Base-by-base conservation (phyloP, 2,797 vertebrate species). In the Odontamblyopus rebecca region DNA sequence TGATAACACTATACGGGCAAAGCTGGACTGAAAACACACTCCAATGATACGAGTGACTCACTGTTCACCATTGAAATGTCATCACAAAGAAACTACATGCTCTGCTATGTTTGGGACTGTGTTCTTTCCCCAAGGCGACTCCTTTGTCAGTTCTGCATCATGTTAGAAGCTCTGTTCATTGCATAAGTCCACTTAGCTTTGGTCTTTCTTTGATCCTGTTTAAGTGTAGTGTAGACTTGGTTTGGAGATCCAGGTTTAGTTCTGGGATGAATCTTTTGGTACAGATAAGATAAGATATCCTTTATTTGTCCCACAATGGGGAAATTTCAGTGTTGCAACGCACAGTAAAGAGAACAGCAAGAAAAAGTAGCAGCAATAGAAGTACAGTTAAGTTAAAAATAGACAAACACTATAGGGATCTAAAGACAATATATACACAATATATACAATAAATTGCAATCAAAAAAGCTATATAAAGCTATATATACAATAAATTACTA, bases 61-160 rank as follows among this genome's bases (percentile, higher is more conserved):
- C 67, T 84, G 75, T 71, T 78, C 66, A 32, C 32, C 80, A 75
- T 70, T 78, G 75, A 82, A 86, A 88, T 69, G 3, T 76, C 77
- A 70, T 74, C 74, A 82, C 79, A 81, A 77, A 82, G 67, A 69
- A 74, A 75, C 80, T 81, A 76, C 56, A 75, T 65, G 62, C 72
- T 72, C 77, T 26, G 75, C 78, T 85, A 76, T 85, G 85, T 89
- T 87, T 88, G 71, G 76, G 75, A 27, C 2, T 4, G 23, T 77
- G 72, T 65, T 81, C 71, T 78, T 74, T 73, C 70, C 70, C 6
- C 61, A 5, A 72, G 69, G 70, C 71, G 72, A 44, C 74, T 60
- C 65, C 75, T 23, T 61, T 64, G 19, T 64, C n/a, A 44, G 12
- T 2, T 27, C 38, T 48, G 23, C 38, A 27, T 48, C 62, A 62